Evolutionary conservation across 2,113 vertebrate species (phyloP), one percentile per base, ranked within the genome.

Genomic region (Nesogale talazaci): DNA sequence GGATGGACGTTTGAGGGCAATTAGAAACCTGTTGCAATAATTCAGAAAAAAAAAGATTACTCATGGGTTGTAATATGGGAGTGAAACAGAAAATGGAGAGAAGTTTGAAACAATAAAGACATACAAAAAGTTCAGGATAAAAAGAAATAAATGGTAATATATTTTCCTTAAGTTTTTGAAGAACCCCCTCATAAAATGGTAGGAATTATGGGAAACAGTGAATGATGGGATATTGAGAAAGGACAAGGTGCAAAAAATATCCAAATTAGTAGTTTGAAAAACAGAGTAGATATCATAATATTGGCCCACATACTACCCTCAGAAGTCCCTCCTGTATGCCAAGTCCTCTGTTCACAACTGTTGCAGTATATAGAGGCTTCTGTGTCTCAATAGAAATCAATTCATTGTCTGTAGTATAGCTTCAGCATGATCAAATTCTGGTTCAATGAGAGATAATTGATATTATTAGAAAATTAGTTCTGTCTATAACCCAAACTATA

Each of bases 341-440:
- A 83, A 22, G 16, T 10, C 67, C n/a, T 86, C 31, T 81, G 2
- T 38, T 75, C n/a, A 59, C 16, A 25, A 46, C 16, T 36, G 3
- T 12, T 77, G 25, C 88, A 25, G 15, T 84, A 6, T 31, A 78
- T 17, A 36, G n/a, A 74, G 23, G 70, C 89, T 42, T 88, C 7
- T 85, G 34, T 16, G 27, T 29, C 70, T 70, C 36, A 38, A 12
- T 67, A 69, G 52, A 67, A 94, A 90, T 57, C 10, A 65, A 80
- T 69, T 22, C 36, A 34, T 31, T 40, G 6, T 84, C 15, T 10
- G 16, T 19, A 85, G 31, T 36, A 61, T 12, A 63, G 70, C 36
- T 85, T 89, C 25, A 83, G 67, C 1, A n/a, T 75, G 82, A 86
- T 75, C 61, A n/a, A 61, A 69, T 89, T 20, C 56, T 88, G 63